Evolutionary conservation across 2,888 invertebrate species (phyloP), one percentile per base, ranked within the genome.

Genomic region (Morpho helenor): DNA sequence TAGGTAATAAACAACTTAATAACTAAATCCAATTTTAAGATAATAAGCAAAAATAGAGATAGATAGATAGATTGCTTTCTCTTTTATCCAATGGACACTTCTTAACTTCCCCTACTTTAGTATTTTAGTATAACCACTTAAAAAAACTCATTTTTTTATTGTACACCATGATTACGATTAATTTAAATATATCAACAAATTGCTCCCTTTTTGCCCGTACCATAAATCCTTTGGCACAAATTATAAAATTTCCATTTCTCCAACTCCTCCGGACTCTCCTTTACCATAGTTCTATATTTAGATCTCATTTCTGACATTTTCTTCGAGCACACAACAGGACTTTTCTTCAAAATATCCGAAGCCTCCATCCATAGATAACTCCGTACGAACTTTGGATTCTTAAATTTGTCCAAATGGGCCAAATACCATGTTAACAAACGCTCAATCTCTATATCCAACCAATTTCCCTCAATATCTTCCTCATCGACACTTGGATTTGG

Each of bases 181-280:
- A 31, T 31, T 31, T 31, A 5, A 43, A 43, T 22, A 8, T 22
- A 22, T 40, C 41, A 46, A 53, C 16, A 40, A 49, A 41, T 56
- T 16, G 16, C 41, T 22, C 46, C 62, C 55, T 77, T 86, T 63
- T 83, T 87, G 0, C 88, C 89, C 0, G 87, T 88, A 0, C 89
- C 89, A 68, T 89, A 90, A 16, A 90, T 90, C 65, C 88, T 84
- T 65, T 87, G 87, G 56, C 89, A 90, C 7, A 89, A 72, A 31
- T 76, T 79, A 50, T 78, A 74, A 59, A 87, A 90, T 50, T 74
- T 77, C 89, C 89, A 90, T 10, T 63, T 67, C 1, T 68, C 68
- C 56, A 87, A 67, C 8, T 76, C 76, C 0, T 74, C 77, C 0
- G 77, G 74, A 53, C 68, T 77, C 54, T 84, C 81, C 16, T 77